Conservation (phyloP, 2,113 vertebrate species). For the Daphoenositta chrysoptera region DNA sequence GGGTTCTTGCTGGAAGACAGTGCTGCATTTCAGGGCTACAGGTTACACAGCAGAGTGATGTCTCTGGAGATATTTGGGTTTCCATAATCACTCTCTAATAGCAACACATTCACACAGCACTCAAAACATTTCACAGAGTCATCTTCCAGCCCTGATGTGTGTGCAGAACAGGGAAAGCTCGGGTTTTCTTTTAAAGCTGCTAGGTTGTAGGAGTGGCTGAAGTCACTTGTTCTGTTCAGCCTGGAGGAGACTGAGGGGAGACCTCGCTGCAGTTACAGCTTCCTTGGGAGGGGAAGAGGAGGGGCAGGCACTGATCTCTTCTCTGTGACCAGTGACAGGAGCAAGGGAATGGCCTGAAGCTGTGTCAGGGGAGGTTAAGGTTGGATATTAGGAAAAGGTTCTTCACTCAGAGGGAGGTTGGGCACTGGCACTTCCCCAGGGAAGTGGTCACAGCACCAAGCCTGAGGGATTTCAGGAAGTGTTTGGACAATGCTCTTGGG, state of each 20-base stretch:
- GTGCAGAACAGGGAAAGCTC: neutral
- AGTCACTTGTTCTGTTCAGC: neutral
- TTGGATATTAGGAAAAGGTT: rapidly evolving
- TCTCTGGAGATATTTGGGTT: neutral
- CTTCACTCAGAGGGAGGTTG: neutral
- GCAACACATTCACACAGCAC: neutral
- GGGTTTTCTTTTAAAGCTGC: neutral
- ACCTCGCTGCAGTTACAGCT: rapidly evolving
- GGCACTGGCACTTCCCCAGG: too few species aligned
- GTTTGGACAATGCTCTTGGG: neutral
- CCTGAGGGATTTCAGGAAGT: neutral
- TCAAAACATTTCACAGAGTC: neutral
- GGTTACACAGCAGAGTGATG: neutral
- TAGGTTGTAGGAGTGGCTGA: neutral
- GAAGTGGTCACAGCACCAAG: neutral
- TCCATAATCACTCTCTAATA: neutral
- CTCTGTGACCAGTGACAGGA: neutral
- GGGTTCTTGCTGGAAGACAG: neutral
- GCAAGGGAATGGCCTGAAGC: rapidly evolving
- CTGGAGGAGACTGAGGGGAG: neutral
- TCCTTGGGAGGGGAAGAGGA: neutral
- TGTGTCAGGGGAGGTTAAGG: neutral
- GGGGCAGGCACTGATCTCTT: neutral
- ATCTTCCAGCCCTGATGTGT: neutral
- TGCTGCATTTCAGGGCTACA: neutral